Evolutionary conservation across 1,140 invertebrate species (phyloP).

Genomic region (Meloidogyne floridensis): DNA sequence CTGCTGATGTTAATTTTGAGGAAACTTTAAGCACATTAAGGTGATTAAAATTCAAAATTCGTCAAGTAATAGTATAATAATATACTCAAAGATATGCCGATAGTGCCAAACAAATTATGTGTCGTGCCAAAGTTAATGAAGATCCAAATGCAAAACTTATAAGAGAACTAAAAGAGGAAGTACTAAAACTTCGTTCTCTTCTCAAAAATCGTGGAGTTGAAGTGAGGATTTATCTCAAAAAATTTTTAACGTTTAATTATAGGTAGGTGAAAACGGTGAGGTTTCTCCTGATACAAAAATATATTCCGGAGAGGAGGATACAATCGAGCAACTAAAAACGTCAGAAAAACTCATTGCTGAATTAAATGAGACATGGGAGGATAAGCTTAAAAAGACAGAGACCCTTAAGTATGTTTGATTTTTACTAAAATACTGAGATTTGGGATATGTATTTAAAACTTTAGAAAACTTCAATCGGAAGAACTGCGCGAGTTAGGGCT

Average conservation of each 20-base stretch:
- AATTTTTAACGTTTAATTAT: conserved; percentile 15
- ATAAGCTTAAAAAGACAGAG: conserved; percentile 94
- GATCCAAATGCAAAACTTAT: conserved; percentile 98
- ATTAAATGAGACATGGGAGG: conserved; percentile 98
- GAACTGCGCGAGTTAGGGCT: conserved; percentile 99
- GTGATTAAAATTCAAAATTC: conserved; percentile 58
- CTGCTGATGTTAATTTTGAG: conserved; percentile 95
- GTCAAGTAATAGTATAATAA: too few species aligned
- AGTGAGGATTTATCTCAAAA: conserved; percentile 13
- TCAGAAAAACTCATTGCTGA: conserved; percentile 99
- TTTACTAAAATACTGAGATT: neutral
- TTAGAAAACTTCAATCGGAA: conserved; percentile 73
- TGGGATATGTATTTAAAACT: neutral
- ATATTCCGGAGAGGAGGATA: conserved; percentile 80
- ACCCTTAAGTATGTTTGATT: conserved; percentile 73
- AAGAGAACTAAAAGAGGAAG: conserved; percentile 89
- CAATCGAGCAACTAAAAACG: conserved; percentile 93
- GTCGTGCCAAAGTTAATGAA: conserved; percentile 97
- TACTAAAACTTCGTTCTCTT: conserved; percentile 82
- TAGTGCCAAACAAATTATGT: conserved; percentile 96
- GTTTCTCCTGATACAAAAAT: conserved; percentile 56
- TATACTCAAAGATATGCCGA: conserved; percentile 83
- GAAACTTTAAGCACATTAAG: conserved; percentile 91
- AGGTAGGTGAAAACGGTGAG: conserved; percentile 76
- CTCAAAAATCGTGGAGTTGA: conserved; percentile 89